Evolutionary conservation across 1,140 invertebrate genomes (phyloP), one percentile per base, ranked within the genome.

Genomic region (Carposina sasakii): DNA sequence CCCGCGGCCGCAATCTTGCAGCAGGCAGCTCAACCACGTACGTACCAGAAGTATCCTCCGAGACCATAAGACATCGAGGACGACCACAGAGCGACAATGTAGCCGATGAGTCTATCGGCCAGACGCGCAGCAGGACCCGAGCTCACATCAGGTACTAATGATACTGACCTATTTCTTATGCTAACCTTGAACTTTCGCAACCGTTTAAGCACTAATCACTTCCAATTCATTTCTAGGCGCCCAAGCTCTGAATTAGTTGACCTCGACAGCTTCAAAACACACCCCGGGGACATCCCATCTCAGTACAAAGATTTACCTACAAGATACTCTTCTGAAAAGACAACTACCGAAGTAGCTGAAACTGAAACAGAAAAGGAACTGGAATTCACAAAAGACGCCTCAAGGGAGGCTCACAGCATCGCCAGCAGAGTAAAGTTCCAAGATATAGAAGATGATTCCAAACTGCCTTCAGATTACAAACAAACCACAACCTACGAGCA

Each of bases 161-260:
- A 26, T 26, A 26, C 24, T 12, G 12, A 26, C 5, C 16, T 6
- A 16, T 4, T 40, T 20, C 9, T 40, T 17, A 40, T 40, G 16
- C 16, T 5, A 6, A 8, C 37, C 6, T 6, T 20, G 20, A 40
- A 9, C 10, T 40, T 40, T 19, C 22, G 2, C 16, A 12, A 6
- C 10, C 20, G 13, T 19, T 19, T 19, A 19, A 8, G 15, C 31
- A 34, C 6, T 34, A 34, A 26, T 6, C 24, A 26, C 24, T 5
- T 26, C 8, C 28, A 10, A 2, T 13, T 2, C 28, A 16, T 21
- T 81, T 84, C 42, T 75, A 86, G 89, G 46, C 86, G 92, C 48
- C 91, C 92, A 15, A 91, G 89, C 59, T 81, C 93, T 31, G 93
- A 94, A 63, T 76, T 94, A 12, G 91, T 94, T 0, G 93, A 95